Conservation (phyloP, 1,140 invertebrate genomes). For the Elymnias hypermnestra region DNA sequence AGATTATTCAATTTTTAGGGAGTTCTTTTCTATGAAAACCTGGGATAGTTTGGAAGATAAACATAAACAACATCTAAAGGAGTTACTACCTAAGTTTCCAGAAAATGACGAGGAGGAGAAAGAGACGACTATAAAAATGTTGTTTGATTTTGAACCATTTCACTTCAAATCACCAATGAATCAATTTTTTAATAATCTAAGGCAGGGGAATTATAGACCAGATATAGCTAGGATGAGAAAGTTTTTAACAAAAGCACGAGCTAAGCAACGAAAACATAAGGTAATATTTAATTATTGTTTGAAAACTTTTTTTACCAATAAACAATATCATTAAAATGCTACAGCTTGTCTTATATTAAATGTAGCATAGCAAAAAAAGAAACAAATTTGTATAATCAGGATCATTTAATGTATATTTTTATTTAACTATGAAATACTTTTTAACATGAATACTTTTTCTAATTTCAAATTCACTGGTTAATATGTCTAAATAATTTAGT, state of each 20-base stretch:
- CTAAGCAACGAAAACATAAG: slow-evolving; percentile 65
- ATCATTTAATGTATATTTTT: too few species aligned
- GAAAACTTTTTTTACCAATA: neutral
- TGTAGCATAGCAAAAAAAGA: too few species aligned
- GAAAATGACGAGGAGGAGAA: slow-evolving; percentile 82
- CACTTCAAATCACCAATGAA: slow-evolving; percentile 83
- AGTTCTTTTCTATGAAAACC: slow-evolving; percentile 80
- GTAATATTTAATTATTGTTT: too few species aligned
- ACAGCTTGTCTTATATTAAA: too few species aligned
- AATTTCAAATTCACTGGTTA: too few species aligned
- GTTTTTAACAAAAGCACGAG: slow-evolving; percentile 61
- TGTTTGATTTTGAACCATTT: slow-evolving; percentile 83
- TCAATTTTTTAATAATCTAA: slow-evolving; percentile 81
- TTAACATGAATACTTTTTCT: too few species aligned
- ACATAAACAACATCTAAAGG: slow-evolving; percentile 79
- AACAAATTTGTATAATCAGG: too few species aligned
- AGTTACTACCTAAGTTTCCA: slow-evolving; percentile 81
- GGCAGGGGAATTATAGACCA: slow-evolving; percentile 81
- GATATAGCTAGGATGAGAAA: slow-evolving; percentile 78
- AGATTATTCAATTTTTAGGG: slow-evolving; percentile 79
- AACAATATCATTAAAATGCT: neutral
- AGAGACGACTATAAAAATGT: slow-evolving; percentile 79
- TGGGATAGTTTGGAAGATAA: slow-evolving; percentile 80
- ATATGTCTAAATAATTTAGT: too few species aligned
- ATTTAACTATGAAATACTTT: too few species aligned